Conservation (phyloP, 2,797 vertebrate species). For the Takifugu ocellatus region DNA sequence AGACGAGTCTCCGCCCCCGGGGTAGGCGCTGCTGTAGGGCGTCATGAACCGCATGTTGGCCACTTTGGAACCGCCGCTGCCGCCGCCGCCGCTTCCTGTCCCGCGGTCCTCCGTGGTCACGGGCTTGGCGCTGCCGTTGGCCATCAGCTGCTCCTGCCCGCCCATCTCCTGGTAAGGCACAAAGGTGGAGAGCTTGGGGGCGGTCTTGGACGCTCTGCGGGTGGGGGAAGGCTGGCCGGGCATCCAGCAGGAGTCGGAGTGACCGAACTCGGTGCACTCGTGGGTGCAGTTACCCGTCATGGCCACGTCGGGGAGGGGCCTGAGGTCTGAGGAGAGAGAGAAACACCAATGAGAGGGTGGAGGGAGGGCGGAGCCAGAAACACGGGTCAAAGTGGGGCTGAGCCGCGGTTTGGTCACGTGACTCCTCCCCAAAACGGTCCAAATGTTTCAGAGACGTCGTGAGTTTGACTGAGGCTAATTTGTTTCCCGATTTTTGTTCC, state of each 20-base stretch:
- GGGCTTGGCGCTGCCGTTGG: constrained; percentile 90
- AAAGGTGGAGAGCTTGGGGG: constrained; percentile 97
- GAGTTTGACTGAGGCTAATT: too few relatives aligned
- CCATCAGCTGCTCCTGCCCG: constrained; percentile 86
- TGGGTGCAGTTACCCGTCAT: constrained; percentile 98
- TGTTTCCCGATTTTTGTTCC: too few relatives aligned
- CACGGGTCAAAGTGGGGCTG: too few relatives aligned
- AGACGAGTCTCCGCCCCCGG: constrained; percentile 85
- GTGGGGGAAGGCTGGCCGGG: constrained; percentile 93
- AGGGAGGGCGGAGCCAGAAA: not conserved
- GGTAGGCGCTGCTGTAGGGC: constrained; percentile 96
- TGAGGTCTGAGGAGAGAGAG: constrained; percentile 80
- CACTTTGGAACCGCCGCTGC: constrained; percentile 89
- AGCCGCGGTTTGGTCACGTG: too few relatives aligned
- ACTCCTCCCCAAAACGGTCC: too few relatives aligned
- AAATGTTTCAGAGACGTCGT: too few relatives aligned
- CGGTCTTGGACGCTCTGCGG: constrained; percentile 85
- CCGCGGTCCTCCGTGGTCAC: constrained; percentile 84
- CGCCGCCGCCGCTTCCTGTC: constrained; percentile 23
- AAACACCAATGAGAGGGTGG: not conserved
- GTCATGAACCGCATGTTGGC: constrained; percentile 95
- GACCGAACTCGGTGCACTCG: constrained; percentile 96
- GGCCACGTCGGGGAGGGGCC: constrained; percentile 94
- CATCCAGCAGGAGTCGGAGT: constrained; percentile 99
- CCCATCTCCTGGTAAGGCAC: constrained; percentile 99